Evolutionary conservation across 2,797 vertebrate genomes (phyloP), one percentile per base, ranked within the genome.

Genomic region (Falco berigora): DNA sequence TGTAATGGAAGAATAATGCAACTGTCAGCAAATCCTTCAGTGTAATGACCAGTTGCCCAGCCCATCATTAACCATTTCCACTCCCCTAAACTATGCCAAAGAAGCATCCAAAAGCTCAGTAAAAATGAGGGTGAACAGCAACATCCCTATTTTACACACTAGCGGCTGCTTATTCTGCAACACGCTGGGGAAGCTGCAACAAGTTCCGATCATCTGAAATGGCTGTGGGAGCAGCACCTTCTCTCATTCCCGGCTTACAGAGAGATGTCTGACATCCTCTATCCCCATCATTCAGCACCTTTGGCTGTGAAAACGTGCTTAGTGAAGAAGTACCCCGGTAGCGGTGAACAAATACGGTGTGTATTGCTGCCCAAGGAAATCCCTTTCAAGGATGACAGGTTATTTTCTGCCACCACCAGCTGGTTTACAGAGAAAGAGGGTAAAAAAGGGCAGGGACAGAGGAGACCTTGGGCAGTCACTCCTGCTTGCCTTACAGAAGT

Each of bases 191-290:
- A 89, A 87, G 42, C 67, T 87, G 84, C 92, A 92, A 94, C 92
- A 97, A 92, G 85, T 94, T 81, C 44, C 66, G 38, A 68, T 19
- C 27, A 86, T 44, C 46, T 42, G 79, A 92, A 92, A 96, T 74
- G 86, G 76, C 82, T 83, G 68, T 76, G 66, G 38, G 18, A 91
- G 49, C 58, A 55, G 42, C 46, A 74, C 13, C 58, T 69, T 86
- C 80, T n/a, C 38, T 77, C 61, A 52, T 55, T 61, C 34, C 36
- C 34, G 55, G 68, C 75, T 79, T 58, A 21, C 21, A n/a, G 50
- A 73, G 38, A 55, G 47, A 52, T 27, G n/a, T 52, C 64, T 56
- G 49, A 36, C 50, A 66, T 61, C 61, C 30, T 58, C 27, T 66
- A 12, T 21, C 20, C 10, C 3, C 30, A 55, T 16, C 53, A 61